Base-by-base conservation (phyloP, 2,888 invertebrate genomes). In the Pseudococcus longispinus region DNA sequence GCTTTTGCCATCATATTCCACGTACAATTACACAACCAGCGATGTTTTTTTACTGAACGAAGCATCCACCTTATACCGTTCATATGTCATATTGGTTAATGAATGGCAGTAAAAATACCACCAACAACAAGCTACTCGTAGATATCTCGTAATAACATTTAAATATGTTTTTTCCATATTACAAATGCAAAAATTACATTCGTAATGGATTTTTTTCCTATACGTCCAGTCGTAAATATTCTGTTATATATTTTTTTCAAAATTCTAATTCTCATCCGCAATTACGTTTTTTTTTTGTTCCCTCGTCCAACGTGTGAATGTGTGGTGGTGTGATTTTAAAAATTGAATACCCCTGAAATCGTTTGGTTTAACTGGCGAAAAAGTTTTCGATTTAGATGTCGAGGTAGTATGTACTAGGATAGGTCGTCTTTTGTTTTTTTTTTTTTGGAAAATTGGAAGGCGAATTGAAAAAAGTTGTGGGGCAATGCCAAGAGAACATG, bases 71-170 rank as follows among this genome's bases (percentile, higher is more conserved):
- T n/a, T 6, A 55, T 55, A 55, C 55, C 18, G 23, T 20, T 70
- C 70, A 29, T 32, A 70, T 70, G 29, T 70, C 70, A 32, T 70
- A 70, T 70, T 70, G 5, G 65, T 65, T 65, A 65, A 65, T 65
- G 65, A 65, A 65, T 65, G 65, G 65, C 26, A 65, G 26, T 65
- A 65, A 65, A 65, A 60, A 20, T n/a, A n/a, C 13, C 55, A 55
- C 13, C 55, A 26, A 26, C 9, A 65, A 65, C 9, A 65, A 65
- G 26, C 26, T 23, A 37, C 37, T 37, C 37, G 37, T 37, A 37
- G 23, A 9, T 23, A 60, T 60, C 23, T 60, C 70, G 70, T 29
- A 29, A 70, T 29, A 23, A 65, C 20, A 70, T 70, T 70, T 70
- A 70, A 70, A 70, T 70, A 18, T 18, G 32, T 29, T 29, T 70